Conservation (phyloP, 1,140 invertebrate genomes). For the Pseudomyrmex pallidus region DNA sequence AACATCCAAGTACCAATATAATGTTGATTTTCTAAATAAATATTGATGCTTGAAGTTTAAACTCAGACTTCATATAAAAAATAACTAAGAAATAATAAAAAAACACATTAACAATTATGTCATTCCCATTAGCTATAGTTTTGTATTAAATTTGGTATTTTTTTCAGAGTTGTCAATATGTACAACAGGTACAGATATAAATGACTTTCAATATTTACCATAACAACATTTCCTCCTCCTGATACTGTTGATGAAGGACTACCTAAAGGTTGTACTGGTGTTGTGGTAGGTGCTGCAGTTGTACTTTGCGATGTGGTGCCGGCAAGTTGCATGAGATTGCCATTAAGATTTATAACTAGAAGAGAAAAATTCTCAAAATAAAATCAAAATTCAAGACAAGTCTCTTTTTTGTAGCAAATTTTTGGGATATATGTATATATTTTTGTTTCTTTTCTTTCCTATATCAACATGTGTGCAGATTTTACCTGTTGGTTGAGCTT, state of each 20-base stretch:
- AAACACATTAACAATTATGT: too few species aligned
- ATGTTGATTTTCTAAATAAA: too few species aligned
- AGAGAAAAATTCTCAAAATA: slow-evolving; percentile 61
- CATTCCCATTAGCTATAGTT: too few species aligned
- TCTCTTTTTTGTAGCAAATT: too few species aligned
- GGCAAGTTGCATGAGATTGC: slow-evolving; percentile 89
- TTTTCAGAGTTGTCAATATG: too few species aligned
- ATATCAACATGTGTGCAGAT: neutral
- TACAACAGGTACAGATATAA: slow-evolving; percentile 75
- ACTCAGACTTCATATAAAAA: too few species aligned
- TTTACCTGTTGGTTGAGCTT: slow-evolving; percentile 87
- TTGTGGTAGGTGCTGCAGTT: slow-evolving; percentile 83
- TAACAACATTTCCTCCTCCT: slow-evolving; percentile 90
- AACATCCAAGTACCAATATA: too few species aligned
- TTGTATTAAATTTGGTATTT: too few species aligned
- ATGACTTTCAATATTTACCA: slow-evolving; percentile 84
- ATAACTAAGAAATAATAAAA: too few species aligned
- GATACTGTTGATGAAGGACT: slow-evolving; percentile 87
- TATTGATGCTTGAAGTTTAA: too few species aligned
- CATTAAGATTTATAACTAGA: slow-evolving; percentile 90
- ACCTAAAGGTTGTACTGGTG: slow-evolving; percentile 84
- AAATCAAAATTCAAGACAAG: neutral
- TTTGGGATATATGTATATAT: too few species aligned
- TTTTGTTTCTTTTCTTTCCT: too few species aligned
- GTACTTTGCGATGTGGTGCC: slow-evolving; percentile 83